Base-by-base conservation (phyloP, 2,888 invertebrate genomes). In the Eupithecia exiguata region DNA sequence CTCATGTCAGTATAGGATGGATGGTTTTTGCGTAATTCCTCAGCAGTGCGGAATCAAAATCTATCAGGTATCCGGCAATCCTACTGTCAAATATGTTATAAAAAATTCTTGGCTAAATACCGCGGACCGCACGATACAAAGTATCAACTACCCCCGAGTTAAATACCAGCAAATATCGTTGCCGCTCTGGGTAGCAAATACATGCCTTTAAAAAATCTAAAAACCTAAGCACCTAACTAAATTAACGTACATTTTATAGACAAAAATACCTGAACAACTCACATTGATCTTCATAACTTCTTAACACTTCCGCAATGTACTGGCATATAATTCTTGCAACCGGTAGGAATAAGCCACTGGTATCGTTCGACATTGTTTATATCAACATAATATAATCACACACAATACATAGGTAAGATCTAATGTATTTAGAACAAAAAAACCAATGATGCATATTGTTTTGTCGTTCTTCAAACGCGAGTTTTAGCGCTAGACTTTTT, bases 301-400 rank as follows among this genome's bases (percentile, higher is more conserved):
- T 84, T 40, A 94, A 76, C 12, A 90, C 80, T 79, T 87, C 87
- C 40, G 85, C 75, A 21, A 93, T 79, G 76, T 90, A 91, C 40
- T 83, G 77, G 77, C 84, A 87, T 5, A 92, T 69, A 2, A 85
- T 68, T 82, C 82, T 91, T 7, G 87, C 90, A 16, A 87, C 61
- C 1, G 89, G 85, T 72, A 91, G 74, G 62, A 93, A 67, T 12
- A 88, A 65, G 21, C 92, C 89, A 25, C 87, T 91, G 82, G 89
- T 92, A n/a, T 92, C 90, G 72, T 83, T 85, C 5, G 91, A 78
- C 93, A 93, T 92, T 40, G 25, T 66, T 43, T 35, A 62, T 35
- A 35, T 21, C 36, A n/a, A 36, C 7, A 38, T 66, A 66, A 65
- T 38, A 3, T 30, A 30, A 30, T 30, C 30, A 61, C 18, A 62